Base-by-base conservation (phyloP, 2,888 invertebrate species). In the Drosophila prolongata region DNA sequence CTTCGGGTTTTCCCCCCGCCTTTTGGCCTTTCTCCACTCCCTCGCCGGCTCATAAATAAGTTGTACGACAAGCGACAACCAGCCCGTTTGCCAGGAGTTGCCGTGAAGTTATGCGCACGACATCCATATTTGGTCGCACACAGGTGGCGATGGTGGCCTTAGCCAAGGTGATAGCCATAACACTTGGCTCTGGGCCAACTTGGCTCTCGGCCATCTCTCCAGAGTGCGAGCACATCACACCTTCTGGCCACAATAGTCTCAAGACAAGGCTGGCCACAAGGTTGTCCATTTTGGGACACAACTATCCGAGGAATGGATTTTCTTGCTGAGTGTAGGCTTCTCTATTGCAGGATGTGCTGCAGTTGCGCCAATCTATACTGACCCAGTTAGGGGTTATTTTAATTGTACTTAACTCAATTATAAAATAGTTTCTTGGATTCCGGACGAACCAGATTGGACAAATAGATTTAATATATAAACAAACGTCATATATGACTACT, bases 51-150 rank as follows among this genome's bases (percentile, higher is more conserved):
- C 80, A 84, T 85, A 85, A 85, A 80, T 87, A 87, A 85, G 85
- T 85, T 85, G 87, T 84, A 78, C 64, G 80, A 87, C 84, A 82
- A 65, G 87, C 79, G 75, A 67, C 75, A 75, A 80, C 68, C 78
- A 82, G 75, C 75, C 78, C 60, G 78, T 46, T 69, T 66, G 54
- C 72, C 72, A 71, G 86, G 69, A 79, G 83, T 79, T 80, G 79
- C 83, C 83, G 86, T 86, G 83, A 75, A 83, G 84, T 76, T 83
- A 83, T 83, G 83, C 83, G 74, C 75, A 73, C 68, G 72, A 75
- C 73, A 59, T 38, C 84, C 83, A 76, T 83, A 76, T 84, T 83
- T 78, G 81, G 87, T 19, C 43, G 59, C 76, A 77, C 75, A 77
- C 84, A 86, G 79, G 74, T 80, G 77, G 60, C 69, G 61, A 66